Evolutionary conservation across 1,140 invertebrate genomes (phyloP).

Genomic region (Tachypleus tridentatus): DNA sequence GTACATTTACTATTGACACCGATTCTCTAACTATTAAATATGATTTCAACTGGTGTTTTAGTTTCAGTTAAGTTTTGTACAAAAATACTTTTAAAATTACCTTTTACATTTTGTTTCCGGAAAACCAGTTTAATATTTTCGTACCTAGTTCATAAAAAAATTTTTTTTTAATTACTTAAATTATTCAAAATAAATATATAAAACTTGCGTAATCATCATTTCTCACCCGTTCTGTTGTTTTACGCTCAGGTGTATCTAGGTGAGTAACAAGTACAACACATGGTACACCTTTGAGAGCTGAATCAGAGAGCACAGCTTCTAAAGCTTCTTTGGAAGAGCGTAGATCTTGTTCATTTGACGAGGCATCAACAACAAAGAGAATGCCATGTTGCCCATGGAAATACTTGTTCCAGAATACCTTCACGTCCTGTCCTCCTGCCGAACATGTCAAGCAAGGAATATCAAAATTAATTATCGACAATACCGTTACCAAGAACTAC

Average conservation of each 20-base stretch:
- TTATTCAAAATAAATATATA: no score
- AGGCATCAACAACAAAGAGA: constrained; percentile 22
- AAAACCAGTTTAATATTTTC: no score
- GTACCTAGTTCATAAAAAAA: not conserved
- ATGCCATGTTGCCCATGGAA: constrained; percentile 24
- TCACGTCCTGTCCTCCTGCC: no score
- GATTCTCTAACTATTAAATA: no score
- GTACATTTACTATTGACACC: no score
- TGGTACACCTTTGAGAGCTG: constrained; percentile 21
- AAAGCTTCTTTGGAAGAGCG: constrained; percentile 19
- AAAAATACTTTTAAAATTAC: no score
- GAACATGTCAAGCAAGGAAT: no score
- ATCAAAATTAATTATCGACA: no score
- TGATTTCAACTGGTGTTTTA: no score
- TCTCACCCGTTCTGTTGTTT: constrained; percentile 13
- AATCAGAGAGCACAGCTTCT: constrained; percentile 13
- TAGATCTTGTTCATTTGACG: constrained; percentile 16
- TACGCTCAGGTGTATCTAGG: constrained; percentile 12
- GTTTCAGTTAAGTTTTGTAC: no score
- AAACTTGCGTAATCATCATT: not conserved
- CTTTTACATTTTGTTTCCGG: no score
- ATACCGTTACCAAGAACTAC: no score
- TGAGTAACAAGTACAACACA: constrained; percentile 23
- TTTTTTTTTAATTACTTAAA: not conserved
- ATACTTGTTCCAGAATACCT: constrained; percentile 26